Evolutionary conservation across 2,797 vertebrate species (phyloP), one percentile per base, ranked within the genome.

Genomic region (Spinus pinus): DNA sequence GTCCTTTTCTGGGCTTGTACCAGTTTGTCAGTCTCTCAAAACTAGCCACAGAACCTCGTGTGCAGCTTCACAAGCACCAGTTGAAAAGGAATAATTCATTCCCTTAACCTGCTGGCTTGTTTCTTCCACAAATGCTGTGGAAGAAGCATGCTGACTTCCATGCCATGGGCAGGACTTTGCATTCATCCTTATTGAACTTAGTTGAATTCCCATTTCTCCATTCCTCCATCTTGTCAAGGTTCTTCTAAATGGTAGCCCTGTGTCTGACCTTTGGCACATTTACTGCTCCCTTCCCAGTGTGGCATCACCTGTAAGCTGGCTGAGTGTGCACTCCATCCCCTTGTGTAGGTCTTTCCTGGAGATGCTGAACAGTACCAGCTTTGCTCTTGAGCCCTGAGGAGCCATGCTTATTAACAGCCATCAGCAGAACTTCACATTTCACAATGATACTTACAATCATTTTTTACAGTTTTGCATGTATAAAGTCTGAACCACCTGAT

Each of bases 391-490:
- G 70, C 66, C 39, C 74, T 46, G 47, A 74, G 56, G 61, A 81
- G 23, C 37, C 4, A 21, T 20, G 21, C 19, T 1, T 51, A 12
- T 47, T 71, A 69, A 39, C 27, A 35, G 37, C 42, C 62, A 49
- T 50, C 62, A 90, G 62, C 70, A 90, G 57, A 51, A 72, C n/a
- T 84, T 84, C 46, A 31, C 21, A 44, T 81, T 89, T 89, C 62
- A 57, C 2, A 0, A 7, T 51, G 22, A 51, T 35, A n/a, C 31
- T 33, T 54, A 7, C 5, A 16, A n/a, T n/a, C 17, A 44, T 64
- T 74, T 80, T 72, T 35, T 50, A 28, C 35, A 6, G 41, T 57
- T 72, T 46, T 69, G 42, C 24, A 19, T 16, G 10, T 19, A 33
- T 10, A 23, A 75, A 54, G 22, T 41, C 37, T 69, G n/a, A 89